Evolutionary conservation across 1,140 invertebrate genomes (phyloP).

Genomic region (Anastatus disparis): DNA sequence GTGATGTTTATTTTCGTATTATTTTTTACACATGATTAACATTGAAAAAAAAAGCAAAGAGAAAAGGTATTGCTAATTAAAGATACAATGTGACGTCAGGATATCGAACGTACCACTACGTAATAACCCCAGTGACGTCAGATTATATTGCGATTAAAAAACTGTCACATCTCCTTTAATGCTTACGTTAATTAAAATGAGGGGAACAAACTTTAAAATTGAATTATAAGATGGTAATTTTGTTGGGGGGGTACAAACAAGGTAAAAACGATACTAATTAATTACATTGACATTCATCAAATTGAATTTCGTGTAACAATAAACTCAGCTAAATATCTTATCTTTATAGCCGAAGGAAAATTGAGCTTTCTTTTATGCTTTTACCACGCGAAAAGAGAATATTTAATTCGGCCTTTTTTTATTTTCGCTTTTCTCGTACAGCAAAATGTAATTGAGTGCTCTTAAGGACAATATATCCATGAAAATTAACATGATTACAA

Average conservation of each 20-base stretch:
- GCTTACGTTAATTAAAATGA: neutral
- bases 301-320: neutral
- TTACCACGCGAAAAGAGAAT: no score
- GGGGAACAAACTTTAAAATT: neutral
- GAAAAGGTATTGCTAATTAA: neutral
- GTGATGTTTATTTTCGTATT: no score
- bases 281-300: neutral
- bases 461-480: no score
- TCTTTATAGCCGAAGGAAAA: no score
- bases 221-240: constrained; percentile 17
- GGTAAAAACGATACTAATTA: neutral
- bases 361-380: no score
- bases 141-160: constrained; percentile 1
- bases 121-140: neutral
- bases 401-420: no score
- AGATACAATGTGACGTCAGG: neutral
- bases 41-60: no score
- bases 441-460: no score
- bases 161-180: constrained; percentile 4
- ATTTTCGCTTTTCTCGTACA: no score
- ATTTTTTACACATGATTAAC: no score
- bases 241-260: neutral
- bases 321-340: no score
- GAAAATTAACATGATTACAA: no score
- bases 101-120: neutral